These are phyloP conservation scores for Pedetes capensis DNA, from an alignment of 2,113 vertebrate genomes.

Conservation along the genomic window DNA sequence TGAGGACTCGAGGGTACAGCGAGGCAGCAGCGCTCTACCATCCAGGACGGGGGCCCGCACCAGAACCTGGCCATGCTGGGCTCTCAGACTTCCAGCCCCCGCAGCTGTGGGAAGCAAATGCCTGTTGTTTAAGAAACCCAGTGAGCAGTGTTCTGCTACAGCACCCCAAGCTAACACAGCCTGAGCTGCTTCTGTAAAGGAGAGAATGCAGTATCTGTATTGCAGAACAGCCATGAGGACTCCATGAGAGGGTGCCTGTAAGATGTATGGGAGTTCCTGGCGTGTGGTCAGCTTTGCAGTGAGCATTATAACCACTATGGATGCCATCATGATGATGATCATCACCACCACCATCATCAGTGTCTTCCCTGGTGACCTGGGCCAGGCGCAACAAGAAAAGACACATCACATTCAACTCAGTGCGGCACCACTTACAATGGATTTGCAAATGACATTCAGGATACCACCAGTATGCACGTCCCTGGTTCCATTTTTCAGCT, in stretches of 20 bases:
- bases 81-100: not conserved
- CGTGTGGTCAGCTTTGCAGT: not conserved
- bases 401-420: not conserved
- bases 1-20: not conserved
- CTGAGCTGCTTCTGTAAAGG: not conserved
- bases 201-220: not conserved
- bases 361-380: not conserved
- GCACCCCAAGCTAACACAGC: not conserved
- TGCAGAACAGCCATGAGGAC: not conserved
- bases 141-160: not conserved
- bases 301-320: not conserved
- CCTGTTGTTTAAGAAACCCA: not conserved
- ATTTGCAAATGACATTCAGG: not conserved
- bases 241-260: not conserved
- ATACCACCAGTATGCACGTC: rapidly evolving
- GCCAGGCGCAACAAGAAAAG: not conserved
- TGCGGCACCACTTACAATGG: not conserved
- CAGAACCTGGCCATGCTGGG: not conserved
- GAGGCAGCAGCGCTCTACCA: not conserved
- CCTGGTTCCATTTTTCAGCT: not conserved
- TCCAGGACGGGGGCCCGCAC: not conserved
- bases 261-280: not conserved
- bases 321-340: not conserved
- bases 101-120: not conserved
- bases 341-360: not conserved